Conservation (phyloP, 2,113 vertebrate genomes). For the Cisticola juncidis region DNA sequence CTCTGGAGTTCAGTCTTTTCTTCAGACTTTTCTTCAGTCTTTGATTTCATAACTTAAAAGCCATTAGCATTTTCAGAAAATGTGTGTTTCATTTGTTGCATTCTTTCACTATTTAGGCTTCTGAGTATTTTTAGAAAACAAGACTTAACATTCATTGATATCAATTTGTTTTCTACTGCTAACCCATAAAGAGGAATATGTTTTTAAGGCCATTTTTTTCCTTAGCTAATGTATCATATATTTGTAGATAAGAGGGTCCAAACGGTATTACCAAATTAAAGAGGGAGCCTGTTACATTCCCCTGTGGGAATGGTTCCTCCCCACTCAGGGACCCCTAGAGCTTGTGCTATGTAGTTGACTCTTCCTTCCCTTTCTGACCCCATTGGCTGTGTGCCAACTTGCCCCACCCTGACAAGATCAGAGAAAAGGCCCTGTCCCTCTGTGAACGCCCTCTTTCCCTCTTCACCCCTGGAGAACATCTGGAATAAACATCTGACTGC, state of each 20-base stretch:
- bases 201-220: not conserved
- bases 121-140: not conserved
- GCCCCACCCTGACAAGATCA: too few species aligned
- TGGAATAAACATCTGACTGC: too few species aligned
- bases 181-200: rapidly evolving
- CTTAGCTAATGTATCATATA: not conserved
- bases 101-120: not conserved
- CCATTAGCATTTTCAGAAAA: not conserved
- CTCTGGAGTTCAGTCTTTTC: not conserved
- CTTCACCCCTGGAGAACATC: too few species aligned
- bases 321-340: too few species aligned
- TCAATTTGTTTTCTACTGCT: not conserved
- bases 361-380: too few species aligned
- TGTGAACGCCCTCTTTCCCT: too few species aligned
- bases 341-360: too few species aligned
- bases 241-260: not conserved
- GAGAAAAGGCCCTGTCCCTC: too few species aligned
- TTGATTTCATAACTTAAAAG: not conserved
- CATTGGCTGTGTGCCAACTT: too few species aligned
- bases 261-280: not conserved
- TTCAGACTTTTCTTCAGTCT: not conserved
- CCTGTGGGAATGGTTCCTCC: too few species aligned
- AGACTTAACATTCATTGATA: not conserved
- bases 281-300: too few species aligned
- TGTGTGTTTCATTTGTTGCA: not conserved